Conservation (phyloP, 2,797 vertebrate species). For the Hippopotamyrus pictus region DNA sequence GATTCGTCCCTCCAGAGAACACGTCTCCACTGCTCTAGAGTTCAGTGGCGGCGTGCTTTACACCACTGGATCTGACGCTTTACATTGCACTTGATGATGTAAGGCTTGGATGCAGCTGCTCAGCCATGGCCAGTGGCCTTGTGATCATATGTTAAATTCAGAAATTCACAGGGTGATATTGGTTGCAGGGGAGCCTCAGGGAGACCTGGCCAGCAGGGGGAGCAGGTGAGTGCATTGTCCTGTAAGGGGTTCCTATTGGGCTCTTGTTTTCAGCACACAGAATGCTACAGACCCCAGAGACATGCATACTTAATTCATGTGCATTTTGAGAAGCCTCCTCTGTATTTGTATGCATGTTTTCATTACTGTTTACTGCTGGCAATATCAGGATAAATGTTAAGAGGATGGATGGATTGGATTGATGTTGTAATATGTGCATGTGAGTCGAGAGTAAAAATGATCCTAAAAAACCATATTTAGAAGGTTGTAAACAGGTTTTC, state of each 20-base stretch:
- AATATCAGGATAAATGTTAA: not conserved
- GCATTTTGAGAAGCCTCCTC: not conserved
- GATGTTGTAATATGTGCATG: too few relatives aligned
- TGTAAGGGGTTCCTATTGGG: not conserved
- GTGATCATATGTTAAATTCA: not conserved
- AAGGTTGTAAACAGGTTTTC: too few relatives aligned
- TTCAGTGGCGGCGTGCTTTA: too few relatives aligned
- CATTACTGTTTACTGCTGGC: not conserved
- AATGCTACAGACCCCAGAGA: not conserved
- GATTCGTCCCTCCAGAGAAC: too few relatives aligned
- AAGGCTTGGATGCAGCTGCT: too few relatives aligned
- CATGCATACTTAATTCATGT: not conserved
- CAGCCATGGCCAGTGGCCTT: not conserved
- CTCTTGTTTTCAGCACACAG: not conserved
- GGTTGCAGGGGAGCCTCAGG: slow-evolving; percentile 54
- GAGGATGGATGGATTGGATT: not conserved
- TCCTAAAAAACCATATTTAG: too few relatives aligned
- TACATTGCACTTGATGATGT: too few relatives aligned
- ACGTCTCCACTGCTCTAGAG: too few relatives aligned
- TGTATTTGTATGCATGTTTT: not conserved
- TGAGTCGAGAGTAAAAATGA: too few relatives aligned
- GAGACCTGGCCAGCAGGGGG: slow-evolving; percentile 45
- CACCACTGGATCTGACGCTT: too few relatives aligned
- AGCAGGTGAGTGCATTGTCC: slow-evolving; percentile 42
- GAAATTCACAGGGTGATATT: slow-evolving; percentile 48